Evolutionary conservation across 2,888 invertebrate species (phyloP).

Genomic region (Himalopsyche tibetana): DNA sequence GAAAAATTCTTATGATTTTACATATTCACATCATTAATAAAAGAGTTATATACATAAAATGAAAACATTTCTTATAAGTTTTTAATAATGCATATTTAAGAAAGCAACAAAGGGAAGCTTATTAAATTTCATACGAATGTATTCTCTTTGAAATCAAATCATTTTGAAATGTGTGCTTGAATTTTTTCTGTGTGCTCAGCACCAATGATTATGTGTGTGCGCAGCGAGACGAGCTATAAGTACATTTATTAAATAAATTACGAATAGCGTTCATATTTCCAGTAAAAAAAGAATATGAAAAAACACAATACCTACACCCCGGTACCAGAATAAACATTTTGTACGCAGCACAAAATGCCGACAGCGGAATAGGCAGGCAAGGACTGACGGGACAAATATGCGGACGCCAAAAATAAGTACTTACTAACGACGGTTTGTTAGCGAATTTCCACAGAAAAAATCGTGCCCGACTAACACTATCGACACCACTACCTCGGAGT

Average conservation of each 20-base stretch:
- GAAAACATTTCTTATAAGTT: too few species aligned
- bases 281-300: not conserved
- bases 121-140: too few species aligned
- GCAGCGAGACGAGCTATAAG: too few species aligned
- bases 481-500: not conserved
- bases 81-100: too few species aligned
- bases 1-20: too few species aligned
- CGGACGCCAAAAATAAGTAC: slow-evolving; percentile 28
- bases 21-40: too few species aligned
- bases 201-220: too few species aligned
- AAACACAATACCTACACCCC: slow-evolving; percentile 2
- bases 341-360: slow-evolving; percentile 29
- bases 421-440: slow-evolving; percentile 6
- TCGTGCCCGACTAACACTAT: not conserved
- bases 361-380: not conserved
- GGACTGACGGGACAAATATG: slow-evolving; percentile 35
- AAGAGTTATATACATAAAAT: too few species aligned
- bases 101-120: too few species aligned
- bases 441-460: slow-evolving; percentile 33
- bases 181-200: too few species aligned
- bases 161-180: too few species aligned
- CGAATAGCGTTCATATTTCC: not conserved
- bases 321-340: not conserved
- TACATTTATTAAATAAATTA: slow-evolving; percentile 7
- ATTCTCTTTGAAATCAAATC: too few species aligned